A percentile compares a stretch with the other conserved stretches of the same genome.
phyloP scores from a whole-genome alignment of 2,888 invertebrate genomes.

The Erannis defoliaria region DNA sequence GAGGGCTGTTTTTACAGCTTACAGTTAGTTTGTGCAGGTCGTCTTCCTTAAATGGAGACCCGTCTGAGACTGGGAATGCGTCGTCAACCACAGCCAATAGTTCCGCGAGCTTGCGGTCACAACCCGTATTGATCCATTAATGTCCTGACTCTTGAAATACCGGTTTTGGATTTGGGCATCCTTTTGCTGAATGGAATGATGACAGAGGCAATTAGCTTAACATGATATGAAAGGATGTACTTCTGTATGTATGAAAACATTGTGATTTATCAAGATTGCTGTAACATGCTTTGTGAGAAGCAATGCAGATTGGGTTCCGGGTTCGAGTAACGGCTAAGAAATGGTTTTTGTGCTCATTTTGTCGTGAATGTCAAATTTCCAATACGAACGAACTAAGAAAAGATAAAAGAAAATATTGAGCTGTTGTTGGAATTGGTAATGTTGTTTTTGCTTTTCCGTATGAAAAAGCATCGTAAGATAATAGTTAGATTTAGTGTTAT shows the following conservation, averaged over 20 bases:
- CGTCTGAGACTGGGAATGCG: slow-evolving; percentile 71
- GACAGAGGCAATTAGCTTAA: slow-evolving; percentile 42
- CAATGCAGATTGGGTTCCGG: slow-evolving; percentile 36
- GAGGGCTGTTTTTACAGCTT: slow-evolving; percentile 67
- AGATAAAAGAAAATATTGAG: slow-evolving; percentile 7
- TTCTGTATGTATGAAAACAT: slow-evolving; percentile 9
- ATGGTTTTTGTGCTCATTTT: slow-evolving; percentile 35
- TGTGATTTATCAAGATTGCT: slow-evolving; percentile 32
- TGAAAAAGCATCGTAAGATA: background rate
- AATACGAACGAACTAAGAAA: slow-evolving; percentile 16
- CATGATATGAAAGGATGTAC: slow-evolving; percentile 36
- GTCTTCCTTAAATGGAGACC: slow-evolving; percentile 75
- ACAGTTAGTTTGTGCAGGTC: slow-evolving; percentile 76
- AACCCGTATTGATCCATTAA: slow-evolving; percentile 40
- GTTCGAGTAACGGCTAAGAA: slow-evolving; percentile 25
- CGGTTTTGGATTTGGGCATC: slow-evolving; percentile 43
- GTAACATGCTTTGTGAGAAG: slow-evolving; percentile 26
- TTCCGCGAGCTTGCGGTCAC: slow-evolving; percentile 42
- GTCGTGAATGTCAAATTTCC: slow-evolving; percentile 39
- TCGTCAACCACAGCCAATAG: slow-evolving; percentile 44
- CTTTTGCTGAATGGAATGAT: slow-evolving; percentile 35
- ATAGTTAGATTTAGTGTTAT: too few species aligned
- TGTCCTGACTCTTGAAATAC: slow-evolving; percentile 36
- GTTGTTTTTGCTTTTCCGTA: background rate
- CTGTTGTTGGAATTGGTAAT: slow-evolving; percentile 3